Evolutionary conservation across 1,140 invertebrate species (phyloP).

Genomic region (Agrypnia vestita): DNA sequence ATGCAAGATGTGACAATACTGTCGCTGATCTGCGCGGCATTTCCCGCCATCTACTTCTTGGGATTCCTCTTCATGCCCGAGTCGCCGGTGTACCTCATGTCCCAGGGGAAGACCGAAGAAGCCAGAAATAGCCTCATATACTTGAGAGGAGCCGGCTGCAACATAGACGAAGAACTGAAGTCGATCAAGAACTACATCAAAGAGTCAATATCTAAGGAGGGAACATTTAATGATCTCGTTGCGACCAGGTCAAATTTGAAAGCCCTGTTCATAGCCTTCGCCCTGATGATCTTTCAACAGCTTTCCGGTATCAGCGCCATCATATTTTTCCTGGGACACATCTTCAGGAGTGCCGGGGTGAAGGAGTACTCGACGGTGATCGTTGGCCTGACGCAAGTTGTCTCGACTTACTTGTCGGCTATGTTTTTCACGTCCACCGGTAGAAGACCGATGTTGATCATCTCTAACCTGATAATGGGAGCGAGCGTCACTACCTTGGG

Average conservation of each 20-base stretch:
- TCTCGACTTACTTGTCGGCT: conserved; percentile 80
- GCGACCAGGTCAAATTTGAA: conserved; percentile 71
- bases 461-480: conserved; percentile 77
- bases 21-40: conserved; percentile 77
- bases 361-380: conserved; percentile 75
- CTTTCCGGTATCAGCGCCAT: conserved; percentile 86
- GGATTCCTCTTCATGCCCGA: conserved; percentile 86
- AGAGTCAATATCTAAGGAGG: conserved; percentile 66
- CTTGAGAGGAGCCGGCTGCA: conserved; percentile 80
- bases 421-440: conserved; percentile 83
- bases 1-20: conserved; percentile 74
- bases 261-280: conserved; percentile 72
- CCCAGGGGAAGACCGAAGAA: conserved; percentile 70
- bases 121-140: conserved; percentile 78
- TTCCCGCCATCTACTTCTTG: conserved; percentile 79
- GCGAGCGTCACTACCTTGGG: conserved; percentile 75
- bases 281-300: conserved; percentile 88
- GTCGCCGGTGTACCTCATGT: conserved; percentile 78
- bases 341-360: conserved; percentile 77
- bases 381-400: conserved; percentile 81
- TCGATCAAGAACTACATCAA: conserved; percentile 73
- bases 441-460: conserved; percentile 79
- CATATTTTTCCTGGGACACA: conserved; percentile 82
- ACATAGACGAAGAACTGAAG: conserved; percentile 76
- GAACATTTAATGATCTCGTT: conserved; percentile 69